phyloP scores from a whole-genome alignment of 1,140 invertebrate genomes.

The Drosophila auraria region DNA sequence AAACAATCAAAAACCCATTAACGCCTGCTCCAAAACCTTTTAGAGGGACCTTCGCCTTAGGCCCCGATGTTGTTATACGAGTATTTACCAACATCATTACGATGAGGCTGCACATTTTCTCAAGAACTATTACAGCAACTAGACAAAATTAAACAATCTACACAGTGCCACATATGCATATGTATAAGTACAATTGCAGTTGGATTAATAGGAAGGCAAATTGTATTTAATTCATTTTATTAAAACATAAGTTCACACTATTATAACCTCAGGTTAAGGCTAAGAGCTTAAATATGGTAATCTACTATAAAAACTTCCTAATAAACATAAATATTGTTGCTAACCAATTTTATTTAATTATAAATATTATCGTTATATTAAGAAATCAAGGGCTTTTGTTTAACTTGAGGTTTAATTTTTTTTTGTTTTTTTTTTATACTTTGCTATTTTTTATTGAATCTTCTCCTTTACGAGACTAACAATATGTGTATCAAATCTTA shows the following conservation, averaged over 20 bases:
- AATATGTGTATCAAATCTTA: no score
- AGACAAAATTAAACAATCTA: conserved; percentile 72
- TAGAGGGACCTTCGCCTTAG: conserved; percentile 36
- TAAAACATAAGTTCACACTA: neutral
- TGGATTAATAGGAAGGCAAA: conserved; percentile 1
- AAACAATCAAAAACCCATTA: conserved; percentile 74
- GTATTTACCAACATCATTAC: conserved; percentile 77
- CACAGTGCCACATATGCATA: conserved; percentile 3
- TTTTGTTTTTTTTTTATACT: no score
- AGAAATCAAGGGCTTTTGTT: neutral
- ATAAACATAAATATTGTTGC: neutral
- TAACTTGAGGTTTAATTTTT: no score
- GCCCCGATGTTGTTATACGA: conserved; percentile 51
- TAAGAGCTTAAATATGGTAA: no score
- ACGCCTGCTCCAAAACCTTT: conserved; percentile 66
- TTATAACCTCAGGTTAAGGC: neutral
- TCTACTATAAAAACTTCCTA: no score
- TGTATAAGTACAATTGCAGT: conserved; percentile 4
- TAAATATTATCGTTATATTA: neutral
- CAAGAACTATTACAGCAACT: conserved; percentile 75
- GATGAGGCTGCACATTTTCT: conserved; percentile 79
- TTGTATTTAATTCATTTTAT: neutral
- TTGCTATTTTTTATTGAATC: no score
- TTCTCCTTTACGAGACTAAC: no score
- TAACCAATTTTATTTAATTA: neutral